phyloP scores from a whole-genome alignment of 2,888 invertebrate genomes.

The Perizoma affinitatum region DNA sequence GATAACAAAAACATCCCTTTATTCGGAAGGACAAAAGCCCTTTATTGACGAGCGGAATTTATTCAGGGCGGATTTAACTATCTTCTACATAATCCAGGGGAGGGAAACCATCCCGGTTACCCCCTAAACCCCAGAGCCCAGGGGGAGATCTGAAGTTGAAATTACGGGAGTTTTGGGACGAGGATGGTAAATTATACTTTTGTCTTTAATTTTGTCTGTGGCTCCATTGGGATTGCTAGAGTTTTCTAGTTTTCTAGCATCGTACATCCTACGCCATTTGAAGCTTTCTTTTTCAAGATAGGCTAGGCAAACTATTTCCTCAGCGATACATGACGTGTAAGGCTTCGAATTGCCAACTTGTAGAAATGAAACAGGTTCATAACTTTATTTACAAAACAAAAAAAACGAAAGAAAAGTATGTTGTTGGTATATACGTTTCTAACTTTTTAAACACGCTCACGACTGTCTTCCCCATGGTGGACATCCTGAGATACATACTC shows the following conservation, averaged over 20 bases:
- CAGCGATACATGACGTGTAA: too few relatives aligned
- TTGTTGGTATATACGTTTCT: too few relatives aligned
- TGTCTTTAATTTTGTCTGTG: constrained; percentile 25
- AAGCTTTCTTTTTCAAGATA: too few relatives aligned
- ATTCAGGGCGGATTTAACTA: constrained; percentile 80
- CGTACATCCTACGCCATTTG: background rate
- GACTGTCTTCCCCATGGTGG: too few relatives aligned
- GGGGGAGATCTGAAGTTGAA: constrained; percentile 51
- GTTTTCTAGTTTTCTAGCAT: background rate
- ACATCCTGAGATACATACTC: too few relatives aligned
- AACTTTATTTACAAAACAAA: too few relatives aligned
- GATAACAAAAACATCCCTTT: constrained; percentile 83
- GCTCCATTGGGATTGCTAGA: constrained; percentile 1
- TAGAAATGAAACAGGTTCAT: too few relatives aligned
- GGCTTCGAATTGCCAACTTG: too few relatives aligned
- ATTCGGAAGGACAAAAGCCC: constrained; percentile 74
- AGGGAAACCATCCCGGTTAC: constrained; percentile 43
- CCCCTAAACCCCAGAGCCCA: constrained; percentile 30
- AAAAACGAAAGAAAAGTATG: too few relatives aligned
- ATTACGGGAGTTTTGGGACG: constrained; percentile 44
- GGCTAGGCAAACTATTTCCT: too few relatives aligned
- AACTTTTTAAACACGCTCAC: too few relatives aligned
- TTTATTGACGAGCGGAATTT: constrained; percentile 79
- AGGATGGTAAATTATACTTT: constrained; percentile 20
- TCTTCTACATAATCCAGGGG: constrained; percentile 74